These are phyloP conservation scores for Oligia latruncula DNA, from an alignment of 2,888 invertebrate species.

Conservation along the genomic window DNA sequence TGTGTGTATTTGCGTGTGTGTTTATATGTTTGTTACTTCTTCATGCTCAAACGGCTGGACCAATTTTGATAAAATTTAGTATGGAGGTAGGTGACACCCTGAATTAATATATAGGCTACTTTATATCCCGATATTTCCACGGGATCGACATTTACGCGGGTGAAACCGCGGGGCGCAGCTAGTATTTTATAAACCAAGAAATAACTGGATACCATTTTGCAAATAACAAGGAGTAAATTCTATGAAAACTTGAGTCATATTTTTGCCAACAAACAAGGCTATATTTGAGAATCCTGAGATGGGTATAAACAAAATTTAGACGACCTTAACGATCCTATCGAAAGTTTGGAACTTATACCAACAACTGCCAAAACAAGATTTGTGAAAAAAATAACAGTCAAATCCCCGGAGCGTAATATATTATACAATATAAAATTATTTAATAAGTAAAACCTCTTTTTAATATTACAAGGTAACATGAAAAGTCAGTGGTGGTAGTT, in stretches of 20 bases:
- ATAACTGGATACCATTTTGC: not conserved
- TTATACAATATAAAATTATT: constrained; percentile 4
- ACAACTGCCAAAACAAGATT: constrained; percentile 34
- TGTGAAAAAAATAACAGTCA: constrained; percentile 29
- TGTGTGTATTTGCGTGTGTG: too few species aligned
- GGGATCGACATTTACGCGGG: too few species aligned
- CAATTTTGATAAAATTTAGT: too few species aligned
- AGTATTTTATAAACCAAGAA: not conserved
- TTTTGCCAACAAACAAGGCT: constrained; percentile 45
- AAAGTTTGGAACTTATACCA: constrained; percentile 42
- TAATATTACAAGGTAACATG: constrained; percentile 11
- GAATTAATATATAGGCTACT: too few species aligned
- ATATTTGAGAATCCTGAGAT: constrained; percentile 27
- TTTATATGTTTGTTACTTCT: too few species aligned
- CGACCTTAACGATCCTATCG: constrained; percentile 48
- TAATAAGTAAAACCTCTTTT: constrained; percentile 13
- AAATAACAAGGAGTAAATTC: constrained; percentile 3
- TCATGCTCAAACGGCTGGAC: too few species aligned
- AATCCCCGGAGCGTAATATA: constrained; percentile 17
- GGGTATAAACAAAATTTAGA: constrained; percentile 42
- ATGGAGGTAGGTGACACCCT: too few species aligned
- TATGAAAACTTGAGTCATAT: constrained; percentile 30
- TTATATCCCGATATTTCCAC: too few species aligned
- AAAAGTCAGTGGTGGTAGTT: constrained; percentile 19
- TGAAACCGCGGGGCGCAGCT: too few species aligned